These are phyloP conservation scores for Synanthedon tipuliformis DNA, from an alignment of 2,888 invertebrate species.

Conservation along the genomic window DNA sequence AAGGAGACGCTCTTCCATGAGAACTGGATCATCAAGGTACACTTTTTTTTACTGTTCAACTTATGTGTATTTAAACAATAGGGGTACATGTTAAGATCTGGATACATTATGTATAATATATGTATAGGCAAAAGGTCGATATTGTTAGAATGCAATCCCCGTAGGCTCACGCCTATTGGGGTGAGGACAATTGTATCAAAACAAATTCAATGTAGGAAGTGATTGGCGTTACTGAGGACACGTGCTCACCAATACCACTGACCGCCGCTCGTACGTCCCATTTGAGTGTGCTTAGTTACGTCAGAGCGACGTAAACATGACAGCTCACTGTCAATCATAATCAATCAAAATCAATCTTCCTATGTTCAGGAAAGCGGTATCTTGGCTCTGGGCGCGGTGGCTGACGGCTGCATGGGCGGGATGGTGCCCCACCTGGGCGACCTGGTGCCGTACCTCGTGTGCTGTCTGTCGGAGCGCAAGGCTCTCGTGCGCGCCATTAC, in stretches of 20 bases:
- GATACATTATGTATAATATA: slow-evolving; percentile 41
- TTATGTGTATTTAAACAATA: neutral
- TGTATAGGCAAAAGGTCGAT: slow-evolving; percentile 72
- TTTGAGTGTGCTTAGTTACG: too few species aligned
- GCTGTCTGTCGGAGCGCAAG: slow-evolving; percentile 92
- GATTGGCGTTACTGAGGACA: too few species aligned
- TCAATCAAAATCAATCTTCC: too few species aligned
- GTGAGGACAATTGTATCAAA: too few species aligned
- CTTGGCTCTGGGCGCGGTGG: slow-evolving; percentile 92
- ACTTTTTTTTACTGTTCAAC: slow-evolving; percentile 9
- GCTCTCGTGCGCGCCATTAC: slow-evolving; percentile 97
- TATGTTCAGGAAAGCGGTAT: slow-evolving; percentile 82
- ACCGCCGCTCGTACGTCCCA: too few species aligned
- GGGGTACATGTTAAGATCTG: neutral
- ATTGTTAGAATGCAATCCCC: too few species aligned
- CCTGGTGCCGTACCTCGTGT: slow-evolving; percentile 94
- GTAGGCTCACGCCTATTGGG: too few species aligned
- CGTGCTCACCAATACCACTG: too few species aligned
- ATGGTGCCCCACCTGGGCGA: slow-evolving; percentile 97
- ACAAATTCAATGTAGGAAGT: too few species aligned
- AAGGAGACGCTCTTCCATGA: slow-evolving; percentile 96
- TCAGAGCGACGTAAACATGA: too few species aligned
- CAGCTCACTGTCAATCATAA: too few species aligned
- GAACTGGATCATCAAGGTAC: slow-evolving; percentile 97
- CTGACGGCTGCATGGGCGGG: slow-evolving; percentile 93